Base-by-base conservation (phyloP, 2,113 vertebrate genomes). In the Gopherus flavomarginatus region DNA sequence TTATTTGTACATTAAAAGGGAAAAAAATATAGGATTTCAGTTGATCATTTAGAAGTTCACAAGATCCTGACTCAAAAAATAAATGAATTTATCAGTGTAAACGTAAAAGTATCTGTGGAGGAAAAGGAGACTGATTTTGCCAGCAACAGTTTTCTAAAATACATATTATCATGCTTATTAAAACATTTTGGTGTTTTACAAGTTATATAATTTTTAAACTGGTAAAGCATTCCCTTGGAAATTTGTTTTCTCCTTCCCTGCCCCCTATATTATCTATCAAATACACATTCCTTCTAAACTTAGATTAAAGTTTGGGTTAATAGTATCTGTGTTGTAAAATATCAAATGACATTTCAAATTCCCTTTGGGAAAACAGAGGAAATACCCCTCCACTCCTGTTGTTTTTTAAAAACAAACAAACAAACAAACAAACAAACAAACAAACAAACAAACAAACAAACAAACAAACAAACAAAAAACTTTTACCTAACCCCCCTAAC, bases 271-370 rank as follows among this genome's bases (percentile, higher is more conserved):
- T 56, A 57, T 19, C 19, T 38, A 56, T 50, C 49, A 83, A 77
- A 90, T n/a, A 62, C 16, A 62, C 44, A 50, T 56, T 90, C 27
- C 24, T 94, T 90, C 79, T 80, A 38, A 88, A 35, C 57, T 31
- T 16, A 6, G 92, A 14, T 59, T 87, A 22, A 81, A 72, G 84
- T 87, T 81, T 27, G 1, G 1, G n/a, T 65, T 52, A 79, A 95
- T 90, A 69, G 81, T 81, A 75, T 81, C 21, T 26, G 31, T 35
- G 27, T 38, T 49, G 35, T n/a, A 72, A 87, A 86, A 49, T 11
- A 50, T 42, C 44, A 54, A 27, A 8, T 83, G 56, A 11, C 2
- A 42, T 82, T 92, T 87, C 52, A 69, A 83, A 27, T 21, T 26
- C 14, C 50, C 56, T 42, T 24, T 49, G 12, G 80, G 53, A 65